Evolutionary conservation across 2,888 invertebrate genomes (phyloP), one percentile per base, ranked within the genome.

Genomic region (Agrotis ipsilon): DNA sequence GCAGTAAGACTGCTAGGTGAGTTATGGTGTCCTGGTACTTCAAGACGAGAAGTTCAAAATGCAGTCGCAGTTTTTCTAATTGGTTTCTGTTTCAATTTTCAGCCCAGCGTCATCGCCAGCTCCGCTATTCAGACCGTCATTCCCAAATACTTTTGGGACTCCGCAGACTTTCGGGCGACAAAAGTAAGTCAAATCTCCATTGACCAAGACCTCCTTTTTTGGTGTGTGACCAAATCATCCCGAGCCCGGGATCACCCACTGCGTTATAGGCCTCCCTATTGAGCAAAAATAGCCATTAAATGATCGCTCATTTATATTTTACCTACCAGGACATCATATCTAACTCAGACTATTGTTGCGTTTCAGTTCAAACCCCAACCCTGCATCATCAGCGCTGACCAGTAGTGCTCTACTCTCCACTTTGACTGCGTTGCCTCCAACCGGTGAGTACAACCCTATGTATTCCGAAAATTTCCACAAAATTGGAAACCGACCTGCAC

Each of bases 41-140:
- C 13, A 11, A 14, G 14, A 13, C 6, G 0, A 21, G 27, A n/a
- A 39, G 13, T 52, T 24, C 6, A 32, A 18, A 3, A 4, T n/a
- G 2, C 7, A 21, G 1, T 32, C 13, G 39, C 3, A 16, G 5
- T 55, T 54, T 6, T 16, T 6, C 5, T 39, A 13, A 43, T 16
- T 45, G 19, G 49, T 43, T 32, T 43, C 52, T 58, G 2, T 32
- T 75, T 75, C 51, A 68, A 32, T 85, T 93, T 94, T 14, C 94
- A 97, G 97, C 89, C 97, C 97, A 66, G 97, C 97, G 32, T 97
- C 97, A 76, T 97, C 97, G 68, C 97, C 97, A 39, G 97, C 97
- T 54, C 97, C 97, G 65, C 95, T 98, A 93, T 98, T 97, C 94
- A 96, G 98, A 93, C 97, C 97, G 58, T 97, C 97, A 84, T 98